phyloP scores from a whole-genome alignment of 1,140 invertebrate species.

The Euborellia annulipes region DNA sequence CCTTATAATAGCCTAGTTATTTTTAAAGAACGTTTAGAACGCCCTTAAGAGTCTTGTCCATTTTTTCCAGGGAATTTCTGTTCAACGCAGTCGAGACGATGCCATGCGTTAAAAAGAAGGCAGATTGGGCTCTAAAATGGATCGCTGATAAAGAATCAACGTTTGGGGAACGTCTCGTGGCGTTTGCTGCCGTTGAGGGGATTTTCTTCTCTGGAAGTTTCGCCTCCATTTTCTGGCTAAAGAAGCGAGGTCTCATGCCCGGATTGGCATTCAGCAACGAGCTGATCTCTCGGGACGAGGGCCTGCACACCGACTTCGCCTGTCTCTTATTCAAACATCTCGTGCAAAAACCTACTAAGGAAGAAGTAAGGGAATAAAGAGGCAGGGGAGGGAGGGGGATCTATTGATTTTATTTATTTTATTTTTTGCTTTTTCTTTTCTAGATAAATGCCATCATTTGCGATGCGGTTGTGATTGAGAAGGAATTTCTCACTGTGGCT shows the following conservation, averaged over 20 bases:
- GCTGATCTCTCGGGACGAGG: conserved; percentile 96
- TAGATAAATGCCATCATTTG: conserved; percentile 69
- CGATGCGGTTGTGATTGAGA: conserved; percentile 91
- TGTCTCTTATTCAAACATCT: conserved; percentile 94
- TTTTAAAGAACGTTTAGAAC: too few species aligned
- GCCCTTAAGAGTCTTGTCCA: too few species aligned
- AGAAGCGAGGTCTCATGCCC: conserved; percentile 96
- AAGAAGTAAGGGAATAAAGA: too few species aligned
- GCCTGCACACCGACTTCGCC: conserved; percentile 97
- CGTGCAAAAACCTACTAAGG: conserved; percentile 73
- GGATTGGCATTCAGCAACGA: conserved; percentile 99
- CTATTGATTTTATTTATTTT: too few species aligned
- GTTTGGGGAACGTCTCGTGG: conserved; percentile 88
- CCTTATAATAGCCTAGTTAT: too few species aligned
- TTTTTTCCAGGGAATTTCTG: conserved; percentile 54
- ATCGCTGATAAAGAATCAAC: conserved; percentile 67
- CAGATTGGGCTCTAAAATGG: conserved; percentile 96
- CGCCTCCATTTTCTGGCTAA: conserved; percentile 99
- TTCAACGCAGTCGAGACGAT: conserved; percentile 97
- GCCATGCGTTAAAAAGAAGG: conserved; percentile 89
- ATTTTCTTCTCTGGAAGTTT: conserved; percentile 98
- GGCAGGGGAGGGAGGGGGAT: too few species aligned
- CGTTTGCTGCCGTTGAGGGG: conserved; percentile 97
- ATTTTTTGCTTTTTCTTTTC: too few species aligned
- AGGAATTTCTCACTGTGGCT: conserved; percentile 95